Conservation (phyloP, 2,797 vertebrate species). For the Platyrinchus mystaceus region DNA sequence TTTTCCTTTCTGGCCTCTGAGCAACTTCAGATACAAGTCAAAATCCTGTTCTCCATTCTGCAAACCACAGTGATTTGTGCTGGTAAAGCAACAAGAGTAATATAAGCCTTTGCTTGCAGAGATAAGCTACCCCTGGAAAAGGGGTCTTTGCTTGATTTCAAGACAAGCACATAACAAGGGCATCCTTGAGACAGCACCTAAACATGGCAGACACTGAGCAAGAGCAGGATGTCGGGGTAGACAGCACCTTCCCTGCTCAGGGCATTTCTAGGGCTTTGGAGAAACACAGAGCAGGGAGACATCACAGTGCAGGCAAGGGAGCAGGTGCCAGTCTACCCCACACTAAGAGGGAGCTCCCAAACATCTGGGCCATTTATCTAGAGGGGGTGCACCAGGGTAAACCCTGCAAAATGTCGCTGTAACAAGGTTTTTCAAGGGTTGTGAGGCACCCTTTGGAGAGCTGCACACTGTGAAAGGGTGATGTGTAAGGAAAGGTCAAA, state of each 20-base stretch:
- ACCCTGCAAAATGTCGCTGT: not conserved
- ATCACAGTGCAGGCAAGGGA: not conserved
- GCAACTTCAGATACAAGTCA: not conserved
- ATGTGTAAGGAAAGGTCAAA: not conserved
- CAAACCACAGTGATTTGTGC: not conserved
- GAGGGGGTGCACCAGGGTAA: not conserved
- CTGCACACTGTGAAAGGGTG: not conserved
- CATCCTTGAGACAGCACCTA: not conserved
- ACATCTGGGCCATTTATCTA: not conserved
- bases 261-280: not conserved
- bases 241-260: not conserved
- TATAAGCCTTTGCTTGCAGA: not conserved
- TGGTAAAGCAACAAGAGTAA: not conserved
- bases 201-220: not conserved
- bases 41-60: not conserved
- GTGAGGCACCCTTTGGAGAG: not conserved
- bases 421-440: not conserved
- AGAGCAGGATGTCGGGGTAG: not conserved
- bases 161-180: not conserved
- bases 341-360: not conserved
- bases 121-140: not conserved
- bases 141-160: not conserved
- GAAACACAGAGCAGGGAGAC: not conserved
- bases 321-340: not conserved
- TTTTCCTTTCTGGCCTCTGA: not conserved